A percentile compares a stretch with the other conserved stretches of the same genome.
Evolutionary conservation across 1,140 invertebrate species (phyloP).

Genomic region (Pogonomyrmex californicus): DNA sequence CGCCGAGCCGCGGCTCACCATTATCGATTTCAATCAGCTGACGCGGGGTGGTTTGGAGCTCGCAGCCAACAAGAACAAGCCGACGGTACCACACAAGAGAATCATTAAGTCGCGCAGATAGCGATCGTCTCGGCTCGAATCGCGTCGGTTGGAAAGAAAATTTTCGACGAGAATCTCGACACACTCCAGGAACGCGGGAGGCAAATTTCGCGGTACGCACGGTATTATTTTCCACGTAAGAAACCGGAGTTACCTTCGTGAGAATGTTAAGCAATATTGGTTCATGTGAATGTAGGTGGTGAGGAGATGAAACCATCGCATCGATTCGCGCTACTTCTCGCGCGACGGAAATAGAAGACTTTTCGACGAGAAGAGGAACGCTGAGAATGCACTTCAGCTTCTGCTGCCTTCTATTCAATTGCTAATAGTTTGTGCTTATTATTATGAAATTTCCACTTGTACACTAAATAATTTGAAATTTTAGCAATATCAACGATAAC

Average conservation of each 20-base stretch:
- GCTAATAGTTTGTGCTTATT: background rate
- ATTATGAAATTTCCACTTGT: background rate
- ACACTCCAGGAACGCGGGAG: background rate
- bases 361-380: background rate
- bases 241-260: background rate
- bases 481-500: background rate
- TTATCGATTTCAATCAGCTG: slow-evolving; percentile 92
- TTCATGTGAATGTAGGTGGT: background rate
- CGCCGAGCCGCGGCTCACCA: slow-evolving; percentile 89
- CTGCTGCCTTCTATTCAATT: background rate
- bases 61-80: slow-evolving; percentile 79
- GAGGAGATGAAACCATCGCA: slow-evolving; percentile 4
- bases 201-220: background rate
- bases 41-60: slow-evolving; percentile 88
- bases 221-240: background rate
- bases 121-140: slow-evolving; percentile 11
- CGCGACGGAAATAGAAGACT: background rate
- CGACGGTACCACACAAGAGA: slow-evolving; percentile 65
- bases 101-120: slow-evolving; percentile 65
- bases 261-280: slow-evolving; percentile 11
- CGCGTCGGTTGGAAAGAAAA: background rate
- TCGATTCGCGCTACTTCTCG: slow-evolving; percentile 18
- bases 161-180: background rate
- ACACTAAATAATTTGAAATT: background rate
- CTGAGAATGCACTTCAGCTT: background rate